phyloP scores from a whole-genome alignment of 2,113 vertebrate species.

The Toxotes jaculatrix region DNA sequence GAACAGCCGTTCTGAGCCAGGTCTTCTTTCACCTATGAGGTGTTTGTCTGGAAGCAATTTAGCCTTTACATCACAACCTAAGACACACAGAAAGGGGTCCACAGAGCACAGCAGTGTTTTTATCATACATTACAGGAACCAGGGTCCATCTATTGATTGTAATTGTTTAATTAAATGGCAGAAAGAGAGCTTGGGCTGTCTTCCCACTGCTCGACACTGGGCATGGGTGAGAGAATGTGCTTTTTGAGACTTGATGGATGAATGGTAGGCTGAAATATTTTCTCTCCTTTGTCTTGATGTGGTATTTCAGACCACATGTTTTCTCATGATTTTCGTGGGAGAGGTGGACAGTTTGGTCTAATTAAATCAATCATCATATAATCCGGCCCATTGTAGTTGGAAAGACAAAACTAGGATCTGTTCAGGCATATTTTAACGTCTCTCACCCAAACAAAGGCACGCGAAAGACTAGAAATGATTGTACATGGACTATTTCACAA shows the following conservation, averaged over 20 bases:
- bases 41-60: slow-evolving; percentile 73
- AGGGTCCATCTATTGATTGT: slow-evolving; percentile 45
- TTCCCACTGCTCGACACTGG: slow-evolving; percentile 35
- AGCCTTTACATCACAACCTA: slow-evolving; percentile 59
- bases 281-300: slow-evolving; percentile 51
- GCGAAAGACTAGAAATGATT: slow-evolving; percentile 4
- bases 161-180: slow-evolving; percentile 44
- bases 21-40: slow-evolving; percentile 61
- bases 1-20: slow-evolving; percentile 43
- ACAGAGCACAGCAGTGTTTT: slow-evolving; percentile 39
- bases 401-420: slow-evolving; percentile 36
- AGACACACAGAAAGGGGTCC: slow-evolving; percentile 57
- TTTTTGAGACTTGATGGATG: slow-evolving; percentile 60
- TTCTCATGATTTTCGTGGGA: slow-evolving; percentile 45
- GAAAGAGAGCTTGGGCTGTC: slow-evolving; percentile 28
- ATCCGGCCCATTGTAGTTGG: slow-evolving; percentile 27
- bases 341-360: slow-evolving; percentile 19
- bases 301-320: slow-evolving; percentile 64
- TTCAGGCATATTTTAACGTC: slow-evolving; percentile 31
- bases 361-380: slow-evolving; percentile 55
- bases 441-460: slow-evolving; percentile 3
- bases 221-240: slow-evolving; percentile 52
- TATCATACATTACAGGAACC: slow-evolving; percentile 56
- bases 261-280: slow-evolving; percentile 49
- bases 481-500: slow-evolving; percentile 13